Evolutionary conservation across 2,888 invertebrate genomes (phyloP).

Genomic region (Napeogenes inachia): DNA sequence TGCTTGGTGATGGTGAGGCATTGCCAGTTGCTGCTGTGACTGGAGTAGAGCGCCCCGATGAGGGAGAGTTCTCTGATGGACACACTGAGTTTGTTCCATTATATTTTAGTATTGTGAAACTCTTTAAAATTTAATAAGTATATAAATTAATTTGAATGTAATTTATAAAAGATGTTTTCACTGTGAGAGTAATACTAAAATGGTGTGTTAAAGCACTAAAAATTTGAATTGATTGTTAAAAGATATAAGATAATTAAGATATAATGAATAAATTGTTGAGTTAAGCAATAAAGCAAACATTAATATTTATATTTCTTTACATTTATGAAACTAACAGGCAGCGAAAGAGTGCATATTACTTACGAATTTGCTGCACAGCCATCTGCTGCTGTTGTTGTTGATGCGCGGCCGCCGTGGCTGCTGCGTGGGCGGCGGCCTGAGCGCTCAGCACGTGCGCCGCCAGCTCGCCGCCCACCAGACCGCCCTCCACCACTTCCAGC

Average conservation of each 20-base stretch:
- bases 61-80: conserved; percentile 69
- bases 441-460: conserved; percentile 67
- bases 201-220: too few relatives aligned
- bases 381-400: conserved; percentile 65
- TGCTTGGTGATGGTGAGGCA: conserved; percentile 83
- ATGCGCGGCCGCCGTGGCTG: conserved; percentile 63
- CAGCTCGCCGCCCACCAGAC: conserved; percentile 64
- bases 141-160: too few relatives aligned
- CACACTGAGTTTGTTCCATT: not conserved
- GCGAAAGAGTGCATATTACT: conserved; percentile 36
- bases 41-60: conserved; percentile 87
- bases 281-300: too few relatives aligned
- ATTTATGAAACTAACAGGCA: not conserved
- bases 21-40: conserved; percentile 56
- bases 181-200: too few relatives aligned
- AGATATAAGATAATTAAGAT: too few relatives aligned
- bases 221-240: too few relatives aligned
- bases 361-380: conserved; percentile 66
- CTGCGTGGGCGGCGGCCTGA: conserved; percentile 73
- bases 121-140: not conserved
- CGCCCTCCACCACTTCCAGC: conserved; percentile 67
- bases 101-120: not conserved
- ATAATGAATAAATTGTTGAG: too few relatives aligned
- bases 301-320: too few relatives aligned
- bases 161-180: too few relatives aligned